Base-by-base conservation (phyloP, 2,113 vertebrate genomes). In the Triplophysa dalaica region DNA sequence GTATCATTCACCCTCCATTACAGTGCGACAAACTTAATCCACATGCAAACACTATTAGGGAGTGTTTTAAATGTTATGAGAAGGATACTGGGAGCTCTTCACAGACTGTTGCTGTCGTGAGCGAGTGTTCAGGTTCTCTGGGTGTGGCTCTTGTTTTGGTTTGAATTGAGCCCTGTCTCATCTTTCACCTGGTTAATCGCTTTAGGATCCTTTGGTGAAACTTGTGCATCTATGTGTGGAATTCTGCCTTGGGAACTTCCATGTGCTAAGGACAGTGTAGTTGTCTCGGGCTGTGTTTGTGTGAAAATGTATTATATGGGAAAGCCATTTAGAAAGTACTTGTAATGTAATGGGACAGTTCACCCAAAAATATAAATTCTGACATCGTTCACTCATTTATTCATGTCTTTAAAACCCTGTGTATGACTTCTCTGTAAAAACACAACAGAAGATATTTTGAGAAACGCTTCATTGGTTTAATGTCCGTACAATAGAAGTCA, bases 151-250 rank as follows among this genome's bases (percentile, higher is more conserved):
- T 17, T 54, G 43, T 45, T 62, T 56, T 43, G 65, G 50, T 79
- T 83, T 83, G 56, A 83, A 79, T 76, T 10, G 26, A 33, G 45
- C 54, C 67, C 21, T 56, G 58, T 75, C 66, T 83, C 70, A 43
- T 63, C 45, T 83, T 83, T 83, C 72, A 29, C 58, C 63, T 50
- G 74, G 38, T 77, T 73, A 19, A 73, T 75, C 21, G 64, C 58
- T 52, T 69, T 16, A 56, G 63, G 33, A 75, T 75, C 56, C 66
- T 78, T 64, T 13, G 56, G 60, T 21, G 17, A n/a, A 62, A 61
- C 54, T 2, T 13, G 43, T 70, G 48, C 6, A 43, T 38, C 60
- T 60, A 43, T 67, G 65, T 77, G 43, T 77, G 58, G 72, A 75
- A 63, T 75, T 74, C 16, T n/a, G 38, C 72, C 22, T 9, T 48